Base-by-base conservation (phyloP, 1,140 invertebrate species). In the Trypoxylus dichotomus region DNA sequence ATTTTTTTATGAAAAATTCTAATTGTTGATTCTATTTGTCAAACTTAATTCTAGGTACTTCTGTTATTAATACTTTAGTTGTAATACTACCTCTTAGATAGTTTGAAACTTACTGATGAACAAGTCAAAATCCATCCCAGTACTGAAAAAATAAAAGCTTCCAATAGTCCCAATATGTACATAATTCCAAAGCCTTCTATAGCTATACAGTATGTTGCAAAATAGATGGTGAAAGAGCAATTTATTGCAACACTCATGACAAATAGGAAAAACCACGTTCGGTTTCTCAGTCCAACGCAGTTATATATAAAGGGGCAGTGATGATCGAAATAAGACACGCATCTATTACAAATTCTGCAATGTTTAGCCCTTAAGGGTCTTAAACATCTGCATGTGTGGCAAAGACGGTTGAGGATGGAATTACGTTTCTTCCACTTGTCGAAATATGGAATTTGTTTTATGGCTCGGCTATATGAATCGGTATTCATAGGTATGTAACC, bases 231-330 rank as follows among this genome's bases (percentile, higher is more conserved):
- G 78, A 96, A 92, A 0, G 94, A 92, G 85, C 94, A 95, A 85
- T 96, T 95, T 75, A 96, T 92, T 1, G 95, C 94, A 32, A 96
- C 91, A 81, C 93, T 93, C 87, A 94, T 90, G 0, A 96, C 94
- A 85, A 97, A 97, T 60, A 95, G 86, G 85, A 96, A 94, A 86
- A 97, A 97, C 95, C 95, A 97, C 88, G 95, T 95, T 83, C 94
- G 89, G 84, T 96, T 96, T 58, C 91, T 90, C 21, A 96, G 86
- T 2, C 94, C 94, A 10, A 98, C 94, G 86, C 96, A 98, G 84
- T 97, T 97, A 85, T 97, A 95, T 80, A 98, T 96, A 83, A 97
- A 98, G 0, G 96, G 95, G 85, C 96, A 98, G 82, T 98, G 96
- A 86, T 98, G 96, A 84, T 98, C 96, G 82, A 97, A 97, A 84